Evolutionary conservation across 1,140 invertebrate species (phyloP), one percentile per base, ranked within the genome.

Genomic region (Pachyrhynchus sulphureomaculatus): DNA sequence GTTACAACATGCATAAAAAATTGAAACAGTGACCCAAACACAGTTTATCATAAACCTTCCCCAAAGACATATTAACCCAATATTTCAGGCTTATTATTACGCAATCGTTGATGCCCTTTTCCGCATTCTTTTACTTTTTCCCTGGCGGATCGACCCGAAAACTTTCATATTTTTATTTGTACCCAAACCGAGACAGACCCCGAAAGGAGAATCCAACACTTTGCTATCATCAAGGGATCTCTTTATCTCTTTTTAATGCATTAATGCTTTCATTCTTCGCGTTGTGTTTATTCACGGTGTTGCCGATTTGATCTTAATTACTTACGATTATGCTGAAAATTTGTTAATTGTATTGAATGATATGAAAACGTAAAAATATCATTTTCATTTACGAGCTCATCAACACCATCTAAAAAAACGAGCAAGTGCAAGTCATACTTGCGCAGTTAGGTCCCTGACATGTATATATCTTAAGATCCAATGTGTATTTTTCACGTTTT

Each of bases 221-320:
- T 20, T 23, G 42, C 56, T 24, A 52, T 52, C 56, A 59, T 59
- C 56, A 59, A 59, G 56, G 45, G 45, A 59, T 59, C 37, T 33
- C 48, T 59, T 59, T 59, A 59, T 59, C 56, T 59, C 47, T 49
- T 59, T 59, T 51, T 49, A 52, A 49, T 52, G 23, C 56, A 59
- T 59, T 49, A 41, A 59, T 59, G 9, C 47, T 42, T 18, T 49
- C 34, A 48, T 41, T 59, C 36, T 51, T 52, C 33, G 26, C 48
- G 48, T 44, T 44, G 26, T 32, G 37, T 44, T 55, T 42, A 29
- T 24, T 41, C 42, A 17, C 52, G 21, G 23, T 13, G 52, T 44
- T 42, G 41, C 37, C 48, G 21, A 37, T 15, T 8, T 36, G 48
- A 29, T 24, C 21, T 15, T 8, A 32, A 48, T 48, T 29, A 29